phyloP scores from a whole-genome alignment of 1,140 invertebrate species.

The Drosophila ananassae region DNA sequence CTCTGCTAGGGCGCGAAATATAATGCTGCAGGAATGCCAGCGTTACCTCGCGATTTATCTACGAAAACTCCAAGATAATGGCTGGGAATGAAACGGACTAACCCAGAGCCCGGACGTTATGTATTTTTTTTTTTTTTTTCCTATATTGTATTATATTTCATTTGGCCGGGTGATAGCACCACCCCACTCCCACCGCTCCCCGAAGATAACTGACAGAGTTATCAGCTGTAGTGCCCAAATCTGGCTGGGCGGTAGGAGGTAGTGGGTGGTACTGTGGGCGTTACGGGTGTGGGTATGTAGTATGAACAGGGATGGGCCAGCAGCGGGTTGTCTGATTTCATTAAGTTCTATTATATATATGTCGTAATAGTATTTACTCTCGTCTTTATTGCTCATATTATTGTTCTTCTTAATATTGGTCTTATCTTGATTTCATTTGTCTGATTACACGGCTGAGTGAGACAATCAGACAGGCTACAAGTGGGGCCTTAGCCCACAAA shows the following conservation, averaged over 20 bases:
- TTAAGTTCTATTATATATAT: constrained; percentile 49
- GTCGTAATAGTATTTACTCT: constrained; percentile 44
- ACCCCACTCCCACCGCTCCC: constrained; percentile 12
- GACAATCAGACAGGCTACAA: constrained; percentile 20
- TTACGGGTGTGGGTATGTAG: background rate
- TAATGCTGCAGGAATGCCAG: constrained; percentile 57
- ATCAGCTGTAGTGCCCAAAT: constrained; percentile 38
- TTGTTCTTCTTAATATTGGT: constrained; percentile 12
- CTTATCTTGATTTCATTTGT: constrained; percentile 40
- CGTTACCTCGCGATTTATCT: constrained; percentile 69
- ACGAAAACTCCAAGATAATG: constrained; percentile 81
- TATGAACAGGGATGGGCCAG: constrained; percentile 25
- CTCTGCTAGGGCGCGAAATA: constrained; percentile 41
- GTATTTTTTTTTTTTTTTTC: background rate
- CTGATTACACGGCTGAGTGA: constrained; percentile 17
- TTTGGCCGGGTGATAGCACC: constrained; percentile 60
- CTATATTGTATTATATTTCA: constrained; percentile 77
- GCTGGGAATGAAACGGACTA: constrained; percentile 50
- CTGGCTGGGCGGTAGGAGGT: background rate
- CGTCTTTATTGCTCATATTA: constrained; percentile 20
- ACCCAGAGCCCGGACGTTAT: constrained; percentile 17
- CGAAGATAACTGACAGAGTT: constrained; percentile 40
- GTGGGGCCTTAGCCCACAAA: constrained; percentile 39
- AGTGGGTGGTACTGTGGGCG: background rate
- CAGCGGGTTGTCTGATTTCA: constrained; percentile 50